Base-by-base conservation (phyloP, 2,888 invertebrate species). In the Idaea biselata region DNA sequence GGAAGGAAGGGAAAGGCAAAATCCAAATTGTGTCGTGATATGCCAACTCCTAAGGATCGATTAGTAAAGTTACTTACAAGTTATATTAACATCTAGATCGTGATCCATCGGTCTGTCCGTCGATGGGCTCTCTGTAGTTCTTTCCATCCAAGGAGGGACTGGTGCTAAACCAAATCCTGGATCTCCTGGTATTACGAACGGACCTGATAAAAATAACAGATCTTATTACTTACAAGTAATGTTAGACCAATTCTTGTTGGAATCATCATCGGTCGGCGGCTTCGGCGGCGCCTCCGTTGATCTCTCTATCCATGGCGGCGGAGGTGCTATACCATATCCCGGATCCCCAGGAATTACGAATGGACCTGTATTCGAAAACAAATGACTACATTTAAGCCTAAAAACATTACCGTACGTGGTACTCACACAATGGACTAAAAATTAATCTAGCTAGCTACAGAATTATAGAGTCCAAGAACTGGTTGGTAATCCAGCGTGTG, bases 341-440 rank as follows among this genome's bases (percentile, higher is more conserved):
- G 91, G 91, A 65, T 92, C 91, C 0, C 91, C 91, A 0, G 91
- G 91, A 6, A 91, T 87, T 74, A 86, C 81, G 66, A 91, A 91
- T 0, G 91, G 89, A 65, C 91, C 91, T 92, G 70, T 44, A 14
- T 44, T 44, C 0, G 44, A 44, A 14, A 44, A 14, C 8, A 11
- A 44, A 11, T 44, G 7, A 16, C 16, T 31, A 11, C 16, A 55
- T 16, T 32, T 0, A 4, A 8, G n/a, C 65, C 14, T 32, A n/a
- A 33, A n/a, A 31, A n/a, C n/a, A n/a, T 8, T 11, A 44, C 44
- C 25, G 25, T n/a, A 32, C 11, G 32, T 32, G 11, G 11, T 33
- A 33, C 33, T 1, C 14, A 11, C 44, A 44, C 14, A 3, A 44
- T 25, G 25, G 25, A 5, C 3, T 25, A 3, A 25, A 25, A 25